A percentile compares a stretch with the other conserved stretches of the same genome.
Evolutionary conservation across 1,140 invertebrate species (phyloP).

Genomic region (Drosophila subobscura): DNA sequence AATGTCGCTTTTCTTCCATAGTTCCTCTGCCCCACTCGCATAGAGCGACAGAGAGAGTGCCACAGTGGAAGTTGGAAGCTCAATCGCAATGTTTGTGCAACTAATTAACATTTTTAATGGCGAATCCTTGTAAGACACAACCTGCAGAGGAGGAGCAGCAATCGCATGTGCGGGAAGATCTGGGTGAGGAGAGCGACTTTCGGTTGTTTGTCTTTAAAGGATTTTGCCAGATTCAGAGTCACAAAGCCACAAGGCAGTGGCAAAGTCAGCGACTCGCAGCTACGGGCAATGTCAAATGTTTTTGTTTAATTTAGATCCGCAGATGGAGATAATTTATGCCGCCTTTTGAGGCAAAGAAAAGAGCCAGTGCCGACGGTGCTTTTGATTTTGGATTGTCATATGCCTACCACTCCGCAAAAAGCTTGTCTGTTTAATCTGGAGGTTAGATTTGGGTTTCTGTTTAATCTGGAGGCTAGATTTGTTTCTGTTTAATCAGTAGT

Average conservation of each 20-base stretch:
- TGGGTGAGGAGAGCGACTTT: slow-evolving; percentile 8
- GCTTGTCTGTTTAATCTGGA: slow-evolving; percentile 31
- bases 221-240: slow-evolving; percentile 42
- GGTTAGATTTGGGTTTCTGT: slow-evolving; percentile 25
- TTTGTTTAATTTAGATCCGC: slow-evolving; percentile 78
- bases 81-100: slow-evolving; percentile 66
- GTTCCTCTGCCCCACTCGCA: too few species aligned
- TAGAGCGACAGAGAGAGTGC: slow-evolving; percentile 5
- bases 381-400: slow-evolving; percentile 67
- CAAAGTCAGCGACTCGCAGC: slow-evolving; percentile 6
- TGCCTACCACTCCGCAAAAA: slow-evolving; percentile 12
- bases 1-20: too few species aligned
- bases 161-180: slow-evolving; percentile 22
- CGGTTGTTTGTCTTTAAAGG: slow-evolving; percentile 67
- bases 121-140: slow-evolving; percentile 70
- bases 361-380: slow-evolving; percentile 51
- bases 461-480: slow-evolving; percentile 23
- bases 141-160: slow-evolving; percentile 7
- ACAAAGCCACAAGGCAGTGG: too few species aligned
- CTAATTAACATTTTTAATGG: slow-evolving; percentile 82
- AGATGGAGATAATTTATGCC: slow-evolving; percentile 70
- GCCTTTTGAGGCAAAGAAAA: slow-evolving; percentile 20
- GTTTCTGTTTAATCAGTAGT: slow-evolving; percentile 37
- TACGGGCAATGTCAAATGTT: slow-evolving; percentile 74
- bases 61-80: slow-evolving; percentile 39